Evolutionary conservation across 2,797 vertebrate species (phyloP).

Genomic region (Moxostoma hubbsi): DNA sequence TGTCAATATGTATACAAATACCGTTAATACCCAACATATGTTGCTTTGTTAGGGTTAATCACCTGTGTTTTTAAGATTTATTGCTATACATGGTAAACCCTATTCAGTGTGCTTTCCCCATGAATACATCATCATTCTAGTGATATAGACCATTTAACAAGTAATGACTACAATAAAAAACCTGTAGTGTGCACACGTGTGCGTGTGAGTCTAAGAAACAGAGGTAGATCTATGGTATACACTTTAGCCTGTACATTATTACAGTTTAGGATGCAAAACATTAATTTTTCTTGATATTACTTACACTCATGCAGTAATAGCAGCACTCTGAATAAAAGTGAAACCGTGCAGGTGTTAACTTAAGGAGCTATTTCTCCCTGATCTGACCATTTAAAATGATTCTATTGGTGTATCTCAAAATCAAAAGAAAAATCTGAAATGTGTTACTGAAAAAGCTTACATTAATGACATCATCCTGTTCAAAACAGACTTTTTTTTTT

Average conservation of each 20-base stretch:
- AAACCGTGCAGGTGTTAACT: not conserved
- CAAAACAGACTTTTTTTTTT: not conserved
- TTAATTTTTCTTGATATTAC: not conserved
- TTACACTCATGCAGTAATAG: not conserved
- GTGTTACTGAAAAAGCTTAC: too few relatives aligned
- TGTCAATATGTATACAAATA: not conserved
- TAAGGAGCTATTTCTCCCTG: not conserved
- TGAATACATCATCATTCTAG: conserved; percentile 9
- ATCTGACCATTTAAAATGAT: not conserved
- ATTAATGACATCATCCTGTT: not conserved
- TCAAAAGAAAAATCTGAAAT: not conserved
- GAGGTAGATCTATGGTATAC: not conserved
- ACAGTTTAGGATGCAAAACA: not conserved
- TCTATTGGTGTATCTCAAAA: not conserved
- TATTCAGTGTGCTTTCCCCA: conserved; percentile 12
- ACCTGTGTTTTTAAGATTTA: conserved; percentile 33
- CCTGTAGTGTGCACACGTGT: not conserved
- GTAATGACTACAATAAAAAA: conserved; percentile 30
- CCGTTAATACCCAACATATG: conserved; percentile 10
- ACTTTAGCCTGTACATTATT: not conserved
- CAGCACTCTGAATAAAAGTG: not conserved
- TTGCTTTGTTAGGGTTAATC: conserved; percentile 32
- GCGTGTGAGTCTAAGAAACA: not conserved
- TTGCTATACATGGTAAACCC: conserved; percentile 6
- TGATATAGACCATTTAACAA: conserved; percentile 24